A percentile compares a stretch with the other conserved stretches of the same genome.
phyloP scores from a whole-genome alignment of 2,888 invertebrate genomes.

The Xestia sexstrigata region DNA sequence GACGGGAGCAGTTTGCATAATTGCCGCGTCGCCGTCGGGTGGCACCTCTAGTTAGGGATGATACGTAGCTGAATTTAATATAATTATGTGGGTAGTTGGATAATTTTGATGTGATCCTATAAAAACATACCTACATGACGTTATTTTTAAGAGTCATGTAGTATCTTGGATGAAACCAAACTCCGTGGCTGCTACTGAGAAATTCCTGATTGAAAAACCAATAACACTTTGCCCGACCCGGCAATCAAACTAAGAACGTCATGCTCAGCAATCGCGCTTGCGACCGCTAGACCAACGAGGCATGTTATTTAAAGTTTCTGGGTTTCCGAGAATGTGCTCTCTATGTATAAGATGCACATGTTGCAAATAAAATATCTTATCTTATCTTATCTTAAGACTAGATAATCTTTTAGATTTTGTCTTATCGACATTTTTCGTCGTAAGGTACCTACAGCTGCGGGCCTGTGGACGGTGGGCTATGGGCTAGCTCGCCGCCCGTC shows the following conservation, averaged over 20 bases:
- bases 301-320: background rate
- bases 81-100: conserved; percentile 20
- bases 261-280: background rate
- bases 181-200: too few relatives aligned
- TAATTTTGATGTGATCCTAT: conserved; percentile 30
- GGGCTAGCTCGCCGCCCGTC: too few relatives aligned
- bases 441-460: too few relatives aligned
- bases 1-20: conserved; percentile 82
- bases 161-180: too few relatives aligned
- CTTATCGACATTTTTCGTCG: background rate
- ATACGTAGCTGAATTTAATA: conserved; percentile 34
- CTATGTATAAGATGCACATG: too few relatives aligned
- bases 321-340: background rate
- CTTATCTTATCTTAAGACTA: too few relatives aligned
- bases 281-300: background rate
- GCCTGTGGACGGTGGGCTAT: too few relatives aligned
- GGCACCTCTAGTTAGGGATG: conserved; percentile 64
- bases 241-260: background rate
- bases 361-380: too few relatives aligned
- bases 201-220: too few relatives aligned
- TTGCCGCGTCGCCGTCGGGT: conserved; percentile 75
- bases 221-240: background rate
- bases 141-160: too few relatives aligned
- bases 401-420: background rate
- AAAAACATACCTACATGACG: background rate